Evolutionary conservation across 2,113 vertebrate species (phyloP).

Genomic region (Acrocephalus arundinaceus): DNA sequence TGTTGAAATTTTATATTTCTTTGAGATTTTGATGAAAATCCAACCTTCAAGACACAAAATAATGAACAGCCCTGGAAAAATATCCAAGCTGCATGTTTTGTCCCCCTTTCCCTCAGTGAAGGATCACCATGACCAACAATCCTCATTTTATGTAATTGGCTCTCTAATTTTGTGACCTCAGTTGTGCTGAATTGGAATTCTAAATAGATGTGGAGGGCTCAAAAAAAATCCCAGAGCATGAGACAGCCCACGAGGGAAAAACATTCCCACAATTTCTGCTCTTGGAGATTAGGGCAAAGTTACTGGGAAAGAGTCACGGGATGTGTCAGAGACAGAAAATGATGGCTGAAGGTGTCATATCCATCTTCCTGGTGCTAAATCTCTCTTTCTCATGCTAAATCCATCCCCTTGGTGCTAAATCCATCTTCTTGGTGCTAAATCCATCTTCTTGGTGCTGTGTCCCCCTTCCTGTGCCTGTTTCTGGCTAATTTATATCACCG

Average conservation of each 20-base stretch:
- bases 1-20: not conserved
- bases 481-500: not conserved
- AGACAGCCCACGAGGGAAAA: not conserved
- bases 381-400: not conserved
- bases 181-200: not conserved
- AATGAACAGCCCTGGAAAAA: not conserved
- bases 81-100: fast-evolving
- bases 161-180: not conserved
- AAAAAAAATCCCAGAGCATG: not conserved
- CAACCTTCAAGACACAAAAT: not conserved
- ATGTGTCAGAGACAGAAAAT: not conserved
- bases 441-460: not conserved
- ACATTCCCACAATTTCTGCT: not conserved
- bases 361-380: not conserved
- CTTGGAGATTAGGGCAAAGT: not conserved
- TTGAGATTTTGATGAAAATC: not conserved
- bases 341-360: not conserved
- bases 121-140: not conserved
- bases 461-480: not conserved
- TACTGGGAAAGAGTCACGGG: not conserved
- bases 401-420: not conserved
- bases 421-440: not conserved
- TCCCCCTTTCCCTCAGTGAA: not conserved
- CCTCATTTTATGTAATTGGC: not conserved
- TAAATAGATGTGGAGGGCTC: not conserved